Base-by-base conservation (phyloP, 2,797 vertebrate genomes). In the Hippoglossus hippoglossus region DNA sequence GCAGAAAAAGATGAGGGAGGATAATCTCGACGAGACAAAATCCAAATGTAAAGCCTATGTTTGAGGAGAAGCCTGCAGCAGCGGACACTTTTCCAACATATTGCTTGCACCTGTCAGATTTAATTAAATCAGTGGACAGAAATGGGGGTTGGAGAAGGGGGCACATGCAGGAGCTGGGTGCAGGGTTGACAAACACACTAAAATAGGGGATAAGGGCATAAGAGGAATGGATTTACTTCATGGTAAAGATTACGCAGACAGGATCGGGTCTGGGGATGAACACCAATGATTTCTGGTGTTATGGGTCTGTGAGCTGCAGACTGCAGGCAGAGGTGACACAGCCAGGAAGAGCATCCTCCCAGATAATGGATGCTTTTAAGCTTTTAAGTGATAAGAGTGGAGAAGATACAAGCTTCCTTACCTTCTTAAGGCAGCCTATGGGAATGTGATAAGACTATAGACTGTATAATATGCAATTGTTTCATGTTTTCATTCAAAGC, bases 71-170 rank as follows among this genome's bases (percentile, higher is more conserved):
- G 73, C 62, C 65, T 78, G 39, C 57, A 66, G 79, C 59, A 56
- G 54, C 67, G 63, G 61, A 75, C 85, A 84, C 75, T 67, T 86
- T 83, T 87, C 74, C 84, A 87, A 79, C 83, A 85, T 19, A 46
- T 77, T 89, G 82, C 83, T 78, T 84, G 79, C 88, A 90, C 87
- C 87, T 90, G 87, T 90, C 91, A 88, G 78, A 88, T 88, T 77
- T 55, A 72, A 71, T 85, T 44, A 84, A 81, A 79, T 91, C 89
- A 86, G 15, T 24, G 25, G 69, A 55, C 25, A 5, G 47, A 19
- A 19, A 51, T 59, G 54, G 70, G 54, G 79, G 71, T 64, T 24
- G 66, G 18, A 18, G 16, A 2, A n/a, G 18, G n/a, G 13, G 13
- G 3, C 12, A 6, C 10, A 11, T 13, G 41, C 12, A 18, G 41